Conservation (phyloP, 2,888 invertebrate species). For the Eupithecia abbreviata region DNA sequence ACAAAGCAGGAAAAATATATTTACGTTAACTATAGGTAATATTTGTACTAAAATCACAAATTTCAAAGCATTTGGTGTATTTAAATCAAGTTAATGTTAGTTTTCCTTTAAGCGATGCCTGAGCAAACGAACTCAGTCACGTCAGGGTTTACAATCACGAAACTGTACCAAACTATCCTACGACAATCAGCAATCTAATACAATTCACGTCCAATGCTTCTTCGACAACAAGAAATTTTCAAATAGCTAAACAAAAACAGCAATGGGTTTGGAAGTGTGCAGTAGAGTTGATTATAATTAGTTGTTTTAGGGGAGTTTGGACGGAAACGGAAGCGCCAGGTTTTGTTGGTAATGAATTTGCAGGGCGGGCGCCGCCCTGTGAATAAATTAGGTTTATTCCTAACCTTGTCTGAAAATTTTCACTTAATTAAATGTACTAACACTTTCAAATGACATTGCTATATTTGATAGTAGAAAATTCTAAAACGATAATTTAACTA, state of each 20-base stretch:
- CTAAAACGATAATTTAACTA: neutral
- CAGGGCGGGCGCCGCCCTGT: conserved; percentile 76
- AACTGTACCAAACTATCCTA: conserved; percentile 40
- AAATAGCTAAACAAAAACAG: conserved; percentile 36
- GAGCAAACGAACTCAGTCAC: conserved; percentile 76
- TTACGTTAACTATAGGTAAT: neutral
- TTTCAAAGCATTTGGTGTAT: conserved; percentile 31
- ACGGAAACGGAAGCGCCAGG: conserved; percentile 80
- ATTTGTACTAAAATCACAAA: conserved; percentile 32
- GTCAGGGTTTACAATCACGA: conserved; percentile 68
- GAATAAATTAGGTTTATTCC: conserved; percentile 46
- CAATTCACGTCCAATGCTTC: conserved; percentile 13
- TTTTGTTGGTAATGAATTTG: conserved; percentile 81
- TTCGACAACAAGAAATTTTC: neutral
- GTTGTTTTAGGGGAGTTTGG: conserved; percentile 41
- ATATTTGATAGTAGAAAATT: neutral
- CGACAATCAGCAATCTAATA: conserved; percentile 17
- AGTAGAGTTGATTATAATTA: conserved; percentile 51
- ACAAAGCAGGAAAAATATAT: neutral
- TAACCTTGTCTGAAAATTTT: conserved; percentile 6
- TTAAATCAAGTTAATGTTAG: conserved; percentile 74
- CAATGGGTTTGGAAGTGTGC: conserved; percentile 46
- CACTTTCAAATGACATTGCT: neutral
- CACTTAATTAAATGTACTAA: neutral
- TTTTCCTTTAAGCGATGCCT: conserved; percentile 72